Percentiles rank a stretch among this genome's conserved stretches.
phyloP scores from a whole-genome alignment of 2,113 vertebrate species.

The Corydoras sp. region DNA sequence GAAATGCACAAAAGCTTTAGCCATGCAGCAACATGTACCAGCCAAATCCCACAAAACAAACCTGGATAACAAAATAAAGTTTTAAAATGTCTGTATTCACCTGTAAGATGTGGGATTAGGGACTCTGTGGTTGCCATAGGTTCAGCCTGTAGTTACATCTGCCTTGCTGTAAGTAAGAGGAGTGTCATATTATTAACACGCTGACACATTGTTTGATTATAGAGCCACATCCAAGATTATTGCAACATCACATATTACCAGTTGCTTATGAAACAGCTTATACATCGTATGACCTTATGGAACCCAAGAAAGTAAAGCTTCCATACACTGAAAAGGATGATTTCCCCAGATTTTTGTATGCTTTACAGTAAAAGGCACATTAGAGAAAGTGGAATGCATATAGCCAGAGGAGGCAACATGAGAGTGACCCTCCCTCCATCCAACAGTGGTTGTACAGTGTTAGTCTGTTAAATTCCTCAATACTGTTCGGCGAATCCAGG shows the following conservation, averaged over 20 bases:
- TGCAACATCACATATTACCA: not conserved
- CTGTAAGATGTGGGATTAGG: slow-evolving; percentile 32
- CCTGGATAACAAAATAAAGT: not conserved
- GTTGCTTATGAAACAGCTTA: not conserved
- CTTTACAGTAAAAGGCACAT: not conserved
- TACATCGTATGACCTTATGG: not conserved
- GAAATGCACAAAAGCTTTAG: slow-evolving; percentile 11
- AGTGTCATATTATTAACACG: not conserved
- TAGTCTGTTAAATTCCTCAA: slow-evolving; percentile 44
- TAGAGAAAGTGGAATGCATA: not conserved
- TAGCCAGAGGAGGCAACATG: not conserved
- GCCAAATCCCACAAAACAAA: not conserved
- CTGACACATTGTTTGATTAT: slow-evolving; percentile 9
- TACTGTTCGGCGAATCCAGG: slow-evolving; percentile 38
- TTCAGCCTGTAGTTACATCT: slow-evolving; percentile 36
- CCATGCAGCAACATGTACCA: not conserved
- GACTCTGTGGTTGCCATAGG: slow-evolving; percentile 41
- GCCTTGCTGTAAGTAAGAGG: slow-evolving; percentile 36
- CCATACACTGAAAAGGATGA: too few species aligned
- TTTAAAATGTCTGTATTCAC: slow-evolving; percentile 19
- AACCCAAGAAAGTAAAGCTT: too few species aligned
- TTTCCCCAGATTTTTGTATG: slow-evolving; percentile 4
- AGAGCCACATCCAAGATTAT: slow-evolving; percentile 5
- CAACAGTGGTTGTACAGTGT: slow-evolving; percentile 1
- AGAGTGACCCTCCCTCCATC: not conserved